Evolutionary conservation across 2,113 vertebrate genomes (phyloP), one percentile per base, ranked within the genome.

Genomic region (Calyptomena viridis): DNA sequence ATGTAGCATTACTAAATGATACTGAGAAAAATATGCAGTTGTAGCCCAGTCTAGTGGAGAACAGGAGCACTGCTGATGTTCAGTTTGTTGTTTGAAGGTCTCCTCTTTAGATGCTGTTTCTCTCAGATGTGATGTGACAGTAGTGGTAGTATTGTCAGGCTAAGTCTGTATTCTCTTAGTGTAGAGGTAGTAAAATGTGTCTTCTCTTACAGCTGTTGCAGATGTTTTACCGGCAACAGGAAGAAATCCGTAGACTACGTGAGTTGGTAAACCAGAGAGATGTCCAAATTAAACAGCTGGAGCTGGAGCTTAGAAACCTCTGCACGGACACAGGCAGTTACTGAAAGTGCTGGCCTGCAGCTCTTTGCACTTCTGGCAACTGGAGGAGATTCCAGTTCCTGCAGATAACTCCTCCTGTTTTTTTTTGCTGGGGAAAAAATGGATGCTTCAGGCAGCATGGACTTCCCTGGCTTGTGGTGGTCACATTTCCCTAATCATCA

Each of bases 211-310:
- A 99, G 99, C 98, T 99, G 91, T 98, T 98, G 40, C 97, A 98
- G 95, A 98, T 98, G 98, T 99, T 98, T 96, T 99, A 99, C 89
- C 98, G 98, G 78, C 99, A 99, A 92, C 99, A 99, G 97, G 99
- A 99, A 46, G 99, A 99, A 95, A 99, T 99, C 95, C 98, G 98
- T 25, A 98, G 98, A 79, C 98, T 99, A 78, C 97, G 98, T 67
- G 99, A 99, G 63, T 53, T 98, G 62, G 14, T 99, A 53, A 98
- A 95, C 75, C 99, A 99, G 96, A 98, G 98, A 42, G 99, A 99
- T 40, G 96, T 99, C 31, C 98, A 97, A 80, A 97, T 99, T 86
- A 99, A 97, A 90, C 99, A 99, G 94, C 91, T 99, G 94, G 97
- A 99, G 93, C 98, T 99, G 94, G 98, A 99, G 96, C 98, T 99